Conservation (phyloP, 2,797 vertebrate genomes). For the Sphenopsis melanotis region DNA sequence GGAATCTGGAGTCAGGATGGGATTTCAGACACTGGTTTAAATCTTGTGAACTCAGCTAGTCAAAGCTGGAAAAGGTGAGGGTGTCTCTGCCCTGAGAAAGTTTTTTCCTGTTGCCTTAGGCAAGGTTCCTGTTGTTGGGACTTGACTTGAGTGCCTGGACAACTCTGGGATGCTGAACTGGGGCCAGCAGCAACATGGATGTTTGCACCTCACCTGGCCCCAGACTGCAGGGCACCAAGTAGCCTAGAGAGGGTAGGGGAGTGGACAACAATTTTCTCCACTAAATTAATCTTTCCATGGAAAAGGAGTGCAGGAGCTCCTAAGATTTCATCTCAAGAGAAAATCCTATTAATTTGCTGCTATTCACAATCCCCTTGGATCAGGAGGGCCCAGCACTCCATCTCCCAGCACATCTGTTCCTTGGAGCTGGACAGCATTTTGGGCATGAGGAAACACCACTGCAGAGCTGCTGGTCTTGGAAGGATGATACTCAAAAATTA, state of each 20-base stretch:
- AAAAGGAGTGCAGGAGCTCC: neutral
- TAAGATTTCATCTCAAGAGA: neutral
- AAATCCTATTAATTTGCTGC: neutral
- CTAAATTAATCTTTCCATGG: neutral
- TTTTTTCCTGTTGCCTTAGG: neutral
- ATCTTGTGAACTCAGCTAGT: neutral
- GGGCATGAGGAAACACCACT: fast-evolving
- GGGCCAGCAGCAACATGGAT: neutral
- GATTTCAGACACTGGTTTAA: neutral
- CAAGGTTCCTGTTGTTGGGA: neutral
- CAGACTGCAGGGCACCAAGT: neutral
- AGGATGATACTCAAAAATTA: neutral
- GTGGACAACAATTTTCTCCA: neutral
- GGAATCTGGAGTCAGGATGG: neutral
- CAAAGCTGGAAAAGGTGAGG: neutral
- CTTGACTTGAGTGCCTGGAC: neutral
- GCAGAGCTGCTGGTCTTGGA: neutral
- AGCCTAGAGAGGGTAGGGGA: neutral
- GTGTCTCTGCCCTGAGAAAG: neutral
- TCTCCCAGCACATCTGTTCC: neutral
- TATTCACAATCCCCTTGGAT: neutral
- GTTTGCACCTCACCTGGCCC: neutral
- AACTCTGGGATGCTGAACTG: neutral
- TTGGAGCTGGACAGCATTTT: neutral
- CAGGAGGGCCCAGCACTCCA: neutral